A percentile compares a stretch with the other conserved stretches of the same genome.
Evolutionary conservation across 2,113 vertebrate species (phyloP).

Genomic region (Columba janthina): DNA sequence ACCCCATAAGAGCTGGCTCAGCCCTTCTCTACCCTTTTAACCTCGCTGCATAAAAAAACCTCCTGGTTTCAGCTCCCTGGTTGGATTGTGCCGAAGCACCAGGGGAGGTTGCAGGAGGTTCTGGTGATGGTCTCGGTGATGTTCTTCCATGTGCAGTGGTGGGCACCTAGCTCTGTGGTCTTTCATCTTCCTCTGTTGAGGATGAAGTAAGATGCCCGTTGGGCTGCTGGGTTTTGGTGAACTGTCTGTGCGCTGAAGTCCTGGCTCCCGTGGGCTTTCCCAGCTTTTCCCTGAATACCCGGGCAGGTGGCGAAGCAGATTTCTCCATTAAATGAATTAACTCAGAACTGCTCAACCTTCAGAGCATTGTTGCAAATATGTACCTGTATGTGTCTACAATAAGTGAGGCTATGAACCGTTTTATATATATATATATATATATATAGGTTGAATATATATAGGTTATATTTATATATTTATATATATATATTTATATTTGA

Average conservation of each 20-base stretch:
- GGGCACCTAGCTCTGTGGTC: background rate
- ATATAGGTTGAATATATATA: too few species aligned
- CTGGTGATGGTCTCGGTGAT: background rate
- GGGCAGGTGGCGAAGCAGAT: too few species aligned
- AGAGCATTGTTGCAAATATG: too few species aligned
- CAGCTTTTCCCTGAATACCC: background rate
- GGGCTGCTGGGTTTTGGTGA: background rate
- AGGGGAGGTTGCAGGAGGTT: background rate
- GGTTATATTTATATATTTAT: too few species aligned
- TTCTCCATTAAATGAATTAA: too few species aligned
- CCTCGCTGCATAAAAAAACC: background rate
- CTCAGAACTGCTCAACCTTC: too few species aligned
- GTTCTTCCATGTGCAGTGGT: background rate
- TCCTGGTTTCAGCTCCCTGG: background rate
- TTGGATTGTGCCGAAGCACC: background rate
- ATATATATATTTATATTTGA: too few species aligned
- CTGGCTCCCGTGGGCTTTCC: background rate
- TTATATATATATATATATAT: too few species aligned
- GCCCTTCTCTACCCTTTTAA: slow-evolving; percentile 59
- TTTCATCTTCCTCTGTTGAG: background rate
- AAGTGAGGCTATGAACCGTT: too few species aligned
- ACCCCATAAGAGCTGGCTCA: slow-evolving; percentile 44
- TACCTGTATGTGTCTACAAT: too few species aligned
- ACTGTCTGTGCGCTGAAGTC: background rate
- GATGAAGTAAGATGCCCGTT: background rate